These are phyloP conservation scores for Arctia plantaginis DNA, from an alignment of 2,888 invertebrate species.

Conservation along the genomic window DNA sequence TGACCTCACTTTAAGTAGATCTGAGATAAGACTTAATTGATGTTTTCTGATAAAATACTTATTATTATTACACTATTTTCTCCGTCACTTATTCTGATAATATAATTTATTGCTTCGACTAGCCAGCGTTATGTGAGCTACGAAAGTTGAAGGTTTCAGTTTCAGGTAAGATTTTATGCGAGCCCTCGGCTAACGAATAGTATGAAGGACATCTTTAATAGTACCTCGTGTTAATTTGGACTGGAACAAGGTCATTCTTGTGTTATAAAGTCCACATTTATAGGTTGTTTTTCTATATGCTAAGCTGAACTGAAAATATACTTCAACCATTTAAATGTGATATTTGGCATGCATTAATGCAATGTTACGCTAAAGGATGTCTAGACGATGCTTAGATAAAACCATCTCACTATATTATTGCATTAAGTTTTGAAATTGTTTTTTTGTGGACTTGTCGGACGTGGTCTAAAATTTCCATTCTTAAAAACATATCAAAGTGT, in stretches of 20 bases:
- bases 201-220: conserved; percentile 58
- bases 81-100: conserved; percentile 18
- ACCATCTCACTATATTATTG: neutral
- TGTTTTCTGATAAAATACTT: conserved; percentile 1
- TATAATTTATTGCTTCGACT: conserved; percentile 28
- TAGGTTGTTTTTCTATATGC: conserved; percentile 12
- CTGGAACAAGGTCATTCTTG: conserved; percentile 51
- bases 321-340: neutral
- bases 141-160: conserved; percentile 52
- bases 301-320: neutral
- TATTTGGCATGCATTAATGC: conserved; percentile 5
- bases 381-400: conserved; percentile 13
- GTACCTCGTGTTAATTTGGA: conserved; percentile 55
- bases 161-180: conserved; percentile 41
- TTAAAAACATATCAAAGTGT: conserved; percentile 5
- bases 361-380: neutral
- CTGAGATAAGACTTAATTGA: conserved; percentile 5
- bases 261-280: conserved; percentile 34
- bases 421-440: neutral
- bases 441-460: neutral
- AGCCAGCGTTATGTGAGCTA: conserved; percentile 34
- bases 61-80: conserved; percentile 10
- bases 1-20: neutral
- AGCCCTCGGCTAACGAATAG: conserved; percentile 51
- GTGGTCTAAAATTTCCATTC: conserved; percentile 3